phyloP scores from a whole-genome alignment of 2,113 vertebrate species.

The Morone chrysops region DNA sequence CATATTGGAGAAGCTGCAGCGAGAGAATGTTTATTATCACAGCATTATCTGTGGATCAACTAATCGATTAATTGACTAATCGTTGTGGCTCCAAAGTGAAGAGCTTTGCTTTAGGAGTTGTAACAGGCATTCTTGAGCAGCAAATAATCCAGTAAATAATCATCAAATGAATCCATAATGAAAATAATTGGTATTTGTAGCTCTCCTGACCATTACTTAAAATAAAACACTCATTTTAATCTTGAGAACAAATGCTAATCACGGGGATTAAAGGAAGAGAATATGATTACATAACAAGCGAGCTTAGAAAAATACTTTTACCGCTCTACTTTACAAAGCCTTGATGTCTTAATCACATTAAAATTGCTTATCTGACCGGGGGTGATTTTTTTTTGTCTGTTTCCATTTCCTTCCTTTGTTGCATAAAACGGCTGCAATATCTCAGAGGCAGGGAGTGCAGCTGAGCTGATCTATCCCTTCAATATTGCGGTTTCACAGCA shows the following conservation, averaged over 20 bases:
- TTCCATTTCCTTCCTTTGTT: slow-evolving; percentile 72
- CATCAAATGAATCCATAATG: neutral
- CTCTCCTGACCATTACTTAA: neutral
- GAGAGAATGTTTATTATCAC: neutral
- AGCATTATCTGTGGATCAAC: no score
- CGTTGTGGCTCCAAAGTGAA: neutral
- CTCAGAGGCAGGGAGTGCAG: slow-evolving; percentile 36
- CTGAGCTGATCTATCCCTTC: slow-evolving; percentile 58
- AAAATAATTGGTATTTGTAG: neutral
- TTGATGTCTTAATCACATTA: slow-evolving; percentile 36
- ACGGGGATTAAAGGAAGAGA: neutral
- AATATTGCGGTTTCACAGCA: slow-evolving; percentile 68
- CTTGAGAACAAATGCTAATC: neutral
- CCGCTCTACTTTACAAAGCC: neutral
- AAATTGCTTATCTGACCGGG: slow-evolving; percentile 44
- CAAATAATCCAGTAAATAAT: no score
- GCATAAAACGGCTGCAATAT: slow-evolving; percentile 46
- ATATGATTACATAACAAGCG: slow-evolving; percentile 30
- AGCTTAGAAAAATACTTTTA: neutral
- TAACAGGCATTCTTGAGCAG: neutral
- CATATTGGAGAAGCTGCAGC: neutral
- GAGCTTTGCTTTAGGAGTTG: neutral
- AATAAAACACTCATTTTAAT: neutral
- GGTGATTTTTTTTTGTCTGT: slow-evolving; percentile 11
- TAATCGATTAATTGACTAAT: neutral